phyloP scores from a whole-genome alignment of 2,113 vertebrate species.

The Cyanistes caeruleus region DNA sequence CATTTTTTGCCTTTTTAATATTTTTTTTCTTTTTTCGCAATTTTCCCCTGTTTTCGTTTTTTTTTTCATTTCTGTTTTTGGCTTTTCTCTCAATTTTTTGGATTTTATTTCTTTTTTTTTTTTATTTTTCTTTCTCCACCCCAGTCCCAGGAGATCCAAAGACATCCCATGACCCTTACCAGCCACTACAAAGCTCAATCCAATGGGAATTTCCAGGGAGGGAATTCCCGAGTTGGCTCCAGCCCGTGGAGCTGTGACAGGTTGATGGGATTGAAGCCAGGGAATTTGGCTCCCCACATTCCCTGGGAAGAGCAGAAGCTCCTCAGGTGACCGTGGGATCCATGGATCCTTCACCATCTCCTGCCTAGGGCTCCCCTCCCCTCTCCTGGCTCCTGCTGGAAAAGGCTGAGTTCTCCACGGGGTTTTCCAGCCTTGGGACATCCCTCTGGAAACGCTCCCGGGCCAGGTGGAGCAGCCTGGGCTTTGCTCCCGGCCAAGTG shows the following conservation, averaged over 20 bases:
- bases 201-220: not conserved
- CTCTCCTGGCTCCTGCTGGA: not conserved
- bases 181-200: not conserved
- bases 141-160: not conserved
- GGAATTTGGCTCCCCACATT: not conserved
- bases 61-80: not conserved
- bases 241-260: not conserved
- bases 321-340: not conserved
- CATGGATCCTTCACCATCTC: accelerated
- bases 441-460: not conserved
- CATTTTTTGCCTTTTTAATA: not conserved
- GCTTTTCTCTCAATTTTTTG: not conserved
- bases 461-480: not conserved
- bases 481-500: not conserved
- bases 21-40: too few species aligned
- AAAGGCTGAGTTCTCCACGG: not conserved
- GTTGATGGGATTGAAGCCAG: not conserved
- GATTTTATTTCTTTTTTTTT: too few species aligned
- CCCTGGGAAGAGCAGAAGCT: not conserved
- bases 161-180: accelerated
- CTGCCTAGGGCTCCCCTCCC: not conserved
- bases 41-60: not conserved
- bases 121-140: not conserved
- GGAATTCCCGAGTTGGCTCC: not conserved
- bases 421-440: not conserved